Percentiles rank a stretch among this genome's conserved stretches.
phyloP scores from a whole-genome alignment of 1,140 invertebrate genomes.

The Plodia interpunctella region DNA sequence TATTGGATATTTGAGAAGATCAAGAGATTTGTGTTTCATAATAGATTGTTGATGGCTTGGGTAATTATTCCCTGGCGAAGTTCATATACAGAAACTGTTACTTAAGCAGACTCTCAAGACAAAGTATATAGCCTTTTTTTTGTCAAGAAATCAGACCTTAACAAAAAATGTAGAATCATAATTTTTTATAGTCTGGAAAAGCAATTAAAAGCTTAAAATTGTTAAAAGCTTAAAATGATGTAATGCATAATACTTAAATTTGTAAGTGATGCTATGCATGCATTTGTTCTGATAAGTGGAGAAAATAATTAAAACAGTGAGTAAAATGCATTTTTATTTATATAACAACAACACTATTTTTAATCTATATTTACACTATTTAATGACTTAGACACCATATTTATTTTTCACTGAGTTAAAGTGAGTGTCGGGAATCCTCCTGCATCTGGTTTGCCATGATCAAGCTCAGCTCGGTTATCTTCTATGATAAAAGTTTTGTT shows the following conservation, averaged over 20 bases:
- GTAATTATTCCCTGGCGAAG: conserved; percentile 78
- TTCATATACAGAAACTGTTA: not conserved
- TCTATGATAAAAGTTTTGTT: conserved; percentile 84
- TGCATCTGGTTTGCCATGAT: conserved; percentile 35
- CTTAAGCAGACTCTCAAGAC: no score
- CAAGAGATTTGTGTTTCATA: conserved; percentile 80
- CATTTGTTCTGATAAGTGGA: no score
- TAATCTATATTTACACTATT: not conserved
- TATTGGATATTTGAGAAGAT: conserved; percentile 79
- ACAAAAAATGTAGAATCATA: no score
- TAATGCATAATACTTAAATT: no score
- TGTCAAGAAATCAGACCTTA: no score
- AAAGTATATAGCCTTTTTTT: no score
- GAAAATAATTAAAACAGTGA: not conserved
- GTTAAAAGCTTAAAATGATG: no score
- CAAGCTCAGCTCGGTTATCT: conserved; percentile 80
- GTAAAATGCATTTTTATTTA: not conserved
- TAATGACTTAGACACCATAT: not conserved
- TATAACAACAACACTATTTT: not conserved
- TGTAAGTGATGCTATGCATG: no score
- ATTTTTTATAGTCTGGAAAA: no score
- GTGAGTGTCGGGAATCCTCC: conserved; percentile 48
- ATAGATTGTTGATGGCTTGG: conserved; percentile 79
- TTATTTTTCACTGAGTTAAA: conserved; percentile 41
- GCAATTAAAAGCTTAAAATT: no score